Base-by-base conservation (phyloP, 2,888 invertebrate genomes). In the Ceraclea dissimilis region DNA sequence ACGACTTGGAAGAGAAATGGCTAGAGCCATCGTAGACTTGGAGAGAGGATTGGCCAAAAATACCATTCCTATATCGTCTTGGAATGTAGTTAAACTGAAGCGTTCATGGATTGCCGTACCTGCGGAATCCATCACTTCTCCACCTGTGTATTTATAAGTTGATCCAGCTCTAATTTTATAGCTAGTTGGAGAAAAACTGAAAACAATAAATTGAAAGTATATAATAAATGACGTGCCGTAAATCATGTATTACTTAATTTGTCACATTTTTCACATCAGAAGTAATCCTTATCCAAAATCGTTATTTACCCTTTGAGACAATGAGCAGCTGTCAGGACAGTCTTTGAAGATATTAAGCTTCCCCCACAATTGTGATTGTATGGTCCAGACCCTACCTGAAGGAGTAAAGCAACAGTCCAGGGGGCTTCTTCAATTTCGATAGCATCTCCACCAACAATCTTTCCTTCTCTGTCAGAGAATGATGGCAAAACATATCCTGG, bases 51-150 rank as follows among this genome's bases (percentile, higher is more conserved):
- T 68, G 1, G 59, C 52, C 5, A 71, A 69, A 33, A 67, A 63
- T 2, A 76, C 51, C 54, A 77, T 51, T 1, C 71, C 72, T 39
- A 78, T 74, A 54, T 78, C 77, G 59, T 76, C 20, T 4, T 8
- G 11, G 11, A 26, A 49, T 6, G 17, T 49, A 5, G 11, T 19
- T 11, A 21, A n/a, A 13, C 4, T n/a, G n/a, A 49, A 49, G 2
- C n/a, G n/a, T 21, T 21, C 22, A 20, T 49, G 49, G 16, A 26
- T 11, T 13, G 22, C 4, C 13, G 16, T 2, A 16, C 22, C 19
- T 8, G 6, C 13, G 13, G 49, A 2, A n/a, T 49, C 26, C 20
- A 49, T 49, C 16, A 49, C 2, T 26, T 49, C 49, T 22, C 49
- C 49, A 2, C 49, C 49, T 2, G 26, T n/a, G 17, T 49, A 19